Base-by-base conservation (phyloP, 2,113 vertebrate species). In the Himantopus leucocephalus region DNA sequence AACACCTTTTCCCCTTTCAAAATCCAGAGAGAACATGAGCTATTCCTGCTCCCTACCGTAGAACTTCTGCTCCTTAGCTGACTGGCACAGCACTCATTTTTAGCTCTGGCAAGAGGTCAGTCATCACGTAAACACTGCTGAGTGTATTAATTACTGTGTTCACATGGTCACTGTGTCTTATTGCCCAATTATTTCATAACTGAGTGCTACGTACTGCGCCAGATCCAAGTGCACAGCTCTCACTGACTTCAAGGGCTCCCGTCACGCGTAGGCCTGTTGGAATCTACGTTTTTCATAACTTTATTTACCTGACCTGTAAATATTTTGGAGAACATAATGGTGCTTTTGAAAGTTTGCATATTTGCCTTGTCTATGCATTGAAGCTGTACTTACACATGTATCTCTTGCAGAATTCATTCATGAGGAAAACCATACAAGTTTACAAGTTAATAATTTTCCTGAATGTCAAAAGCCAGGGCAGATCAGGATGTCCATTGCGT, bases 361-460 rank as follows among this genome's bases (percentile, higher is more conserved):
- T 78, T 93, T 80, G 50, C 78, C 67, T 85, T 92, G 48, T 79
- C 81, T 96, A 90, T 20, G 4, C 68, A 80, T 35, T 86, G 86
- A 89, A 90, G 83, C 60, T 87, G 85, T 94, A 75, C 79, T 94
- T 94, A 97, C 87, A 97, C 53, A 41, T 83, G 92, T 94, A 95
- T 89, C 92, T 95, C 82, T 89, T 92, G 91, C 92, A 97, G 95
- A 94, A 95, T 89, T 95, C 96, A 97, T 97, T 97, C 96, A 97
- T 92, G 95, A 97, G 89, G 96, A 97, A 97, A 96, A 94, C 76
- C 35, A 52, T 66, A 91, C 85, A 94, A 87, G 94, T 58, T 74
- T 66, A 74, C 47, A 86, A 85, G 97, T 97, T 97, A 97, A 97
- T 97, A 1, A 97, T 97, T 97, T 74, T 68, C 94, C 86, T 81